A percentile compares a stretch with the other conserved stretches of the same genome.
These are phyloP conservation scores for Carassius auratus DNA, from an alignment of 2,113 vertebrate species.

Conservation along the genomic window DNA sequence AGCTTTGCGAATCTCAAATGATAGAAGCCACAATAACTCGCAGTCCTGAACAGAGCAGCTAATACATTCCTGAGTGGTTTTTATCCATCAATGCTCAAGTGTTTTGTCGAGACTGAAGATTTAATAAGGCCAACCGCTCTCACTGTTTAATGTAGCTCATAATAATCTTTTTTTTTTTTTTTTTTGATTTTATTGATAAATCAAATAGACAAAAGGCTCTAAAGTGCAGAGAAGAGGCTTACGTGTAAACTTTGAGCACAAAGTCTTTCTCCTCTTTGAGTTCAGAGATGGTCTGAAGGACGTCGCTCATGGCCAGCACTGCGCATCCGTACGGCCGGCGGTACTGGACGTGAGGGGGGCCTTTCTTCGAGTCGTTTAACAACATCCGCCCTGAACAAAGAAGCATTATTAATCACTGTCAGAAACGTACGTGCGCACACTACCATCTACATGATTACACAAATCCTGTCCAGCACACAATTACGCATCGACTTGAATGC, in stretches of 20 bases:
- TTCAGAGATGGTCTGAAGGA: conserved; percentile 91
- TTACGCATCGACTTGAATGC: neutral
- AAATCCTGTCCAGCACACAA: neutral
- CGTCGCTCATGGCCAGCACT: conserved; percentile 90
- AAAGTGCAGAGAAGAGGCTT: conserved; percentile 66
- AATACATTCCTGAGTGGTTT: conserved; percentile 2
- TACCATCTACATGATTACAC: neutral
- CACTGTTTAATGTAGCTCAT: neutral
- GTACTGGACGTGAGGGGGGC: conserved; percentile 89
- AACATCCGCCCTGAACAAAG: conserved; percentile 87
- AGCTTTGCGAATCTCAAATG: neutral
- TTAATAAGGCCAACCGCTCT: neutral
- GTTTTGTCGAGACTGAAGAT: conserved; percentile 1
- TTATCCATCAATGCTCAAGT: neutral
- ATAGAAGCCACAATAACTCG: neutral
- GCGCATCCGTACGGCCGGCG: conserved; percentile 94
- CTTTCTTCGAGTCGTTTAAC: conserved; percentile 95
- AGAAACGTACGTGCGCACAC: neutral
- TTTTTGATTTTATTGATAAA: neutral
- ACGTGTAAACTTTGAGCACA: conserved; percentile 98
- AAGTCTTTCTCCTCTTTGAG: conserved; percentile 97
- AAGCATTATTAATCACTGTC: neutral
- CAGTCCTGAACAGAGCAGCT: neutral
- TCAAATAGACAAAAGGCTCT: neutral
- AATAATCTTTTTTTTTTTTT: neutral